phyloP scores from a whole-genome alignment of 2,888 invertebrate species.

The Drosophila paramelanica region DNA sequence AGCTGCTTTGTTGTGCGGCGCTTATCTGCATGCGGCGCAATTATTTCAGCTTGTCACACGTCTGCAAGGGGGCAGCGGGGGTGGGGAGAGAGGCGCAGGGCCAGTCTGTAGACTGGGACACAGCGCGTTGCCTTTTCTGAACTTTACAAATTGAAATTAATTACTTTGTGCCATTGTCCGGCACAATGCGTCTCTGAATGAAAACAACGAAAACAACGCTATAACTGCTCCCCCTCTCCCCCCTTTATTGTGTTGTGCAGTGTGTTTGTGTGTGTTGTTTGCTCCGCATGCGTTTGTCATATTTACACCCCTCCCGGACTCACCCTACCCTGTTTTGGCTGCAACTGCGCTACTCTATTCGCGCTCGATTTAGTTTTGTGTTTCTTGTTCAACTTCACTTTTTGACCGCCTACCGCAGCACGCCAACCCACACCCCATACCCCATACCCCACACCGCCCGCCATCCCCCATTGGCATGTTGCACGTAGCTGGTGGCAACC shows the following conservation, averaged over 20 bases:
- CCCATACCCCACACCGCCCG: neutral
- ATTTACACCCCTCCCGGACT: slow-evolving; percentile 28
- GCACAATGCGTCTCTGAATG: slow-evolving; percentile 25
- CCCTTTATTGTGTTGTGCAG: slow-evolving; percentile 22
- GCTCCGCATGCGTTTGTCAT: slow-evolving; percentile 53
- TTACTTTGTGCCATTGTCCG: slow-evolving; percentile 70
- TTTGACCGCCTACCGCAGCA: slow-evolving; percentile 23
- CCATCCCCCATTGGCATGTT: too few species aligned
- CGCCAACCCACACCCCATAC: neutral
- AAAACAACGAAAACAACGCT: slow-evolving; percentile 16
- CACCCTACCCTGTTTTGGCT: neutral
- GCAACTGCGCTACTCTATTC: neutral
- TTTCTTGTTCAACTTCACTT: slow-evolving; percentile 57
- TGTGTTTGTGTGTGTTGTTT: neutral
- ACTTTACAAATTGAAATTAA: slow-evolving; percentile 82
- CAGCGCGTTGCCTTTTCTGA: slow-evolving; percentile 61
- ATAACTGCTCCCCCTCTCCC: neutral
- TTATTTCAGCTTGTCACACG: slow-evolving; percentile 74
- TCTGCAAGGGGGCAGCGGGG: slow-evolving; percentile 25
- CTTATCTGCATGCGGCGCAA: slow-evolving; percentile 77
- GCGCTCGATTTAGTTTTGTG: slow-evolving; percentile 58
- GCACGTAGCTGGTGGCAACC: slow-evolving; percentile 1
- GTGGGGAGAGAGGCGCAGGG: neutral
- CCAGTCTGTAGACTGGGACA: neutral
- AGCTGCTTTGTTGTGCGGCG: slow-evolving; percentile 58